Conservation (phyloP, 2,888 invertebrate genomes). For the Synanthedon vespiformis region DNA sequence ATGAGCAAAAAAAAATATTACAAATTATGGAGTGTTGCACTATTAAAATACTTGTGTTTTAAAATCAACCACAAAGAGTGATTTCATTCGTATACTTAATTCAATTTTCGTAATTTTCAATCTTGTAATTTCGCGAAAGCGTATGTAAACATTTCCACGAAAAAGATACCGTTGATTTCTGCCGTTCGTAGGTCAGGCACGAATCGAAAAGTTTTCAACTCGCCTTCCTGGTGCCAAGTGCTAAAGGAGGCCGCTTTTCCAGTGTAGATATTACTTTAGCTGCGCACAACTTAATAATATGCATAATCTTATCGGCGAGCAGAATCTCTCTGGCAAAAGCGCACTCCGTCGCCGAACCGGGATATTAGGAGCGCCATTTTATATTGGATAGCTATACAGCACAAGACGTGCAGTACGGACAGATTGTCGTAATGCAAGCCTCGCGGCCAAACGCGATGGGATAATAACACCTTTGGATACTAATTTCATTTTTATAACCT, state of each 20-base stretch:
- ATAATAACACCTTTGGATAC: slow-evolving; percentile 70
- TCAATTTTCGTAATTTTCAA: slow-evolving; percentile 9
- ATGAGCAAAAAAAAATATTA: too few relatives aligned
- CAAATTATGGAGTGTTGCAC: too few relatives aligned
- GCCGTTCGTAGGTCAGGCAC: slow-evolving; percentile 36
- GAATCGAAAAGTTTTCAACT: slow-evolving; percentile 50
- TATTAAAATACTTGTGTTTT: too few relatives aligned
- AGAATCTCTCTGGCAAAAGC: slow-evolving; percentile 61
- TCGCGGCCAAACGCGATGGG: slow-evolving; percentile 69
- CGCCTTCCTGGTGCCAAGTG: slow-evolving; percentile 20
- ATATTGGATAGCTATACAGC: slow-evolving; percentile 70
- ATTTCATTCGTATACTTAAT: slow-evolving; percentile 1
- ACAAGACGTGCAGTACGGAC: slow-evolving; percentile 71
- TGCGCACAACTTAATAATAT: slow-evolving; percentile 68
- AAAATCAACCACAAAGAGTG: too few relatives aligned
- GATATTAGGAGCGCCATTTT: slow-evolving; percentile 71
- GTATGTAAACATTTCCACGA: slow-evolving; percentile 38
- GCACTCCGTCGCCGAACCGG: slow-evolving; percentile 62
- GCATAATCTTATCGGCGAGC: slow-evolving; percentile 69
- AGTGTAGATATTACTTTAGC: slow-evolving; percentile 66
- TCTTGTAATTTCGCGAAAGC: slow-evolving; percentile 12
- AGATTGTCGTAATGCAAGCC: slow-evolving; percentile 71
- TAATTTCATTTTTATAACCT: slow-evolving; percentile 72
- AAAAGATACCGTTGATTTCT: slow-evolving; percentile 34
- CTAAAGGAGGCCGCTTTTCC: slow-evolving; percentile 52